Conservation (phyloP, 2,113 vertebrate species). For the Cyanistes caeruleus region DNA sequence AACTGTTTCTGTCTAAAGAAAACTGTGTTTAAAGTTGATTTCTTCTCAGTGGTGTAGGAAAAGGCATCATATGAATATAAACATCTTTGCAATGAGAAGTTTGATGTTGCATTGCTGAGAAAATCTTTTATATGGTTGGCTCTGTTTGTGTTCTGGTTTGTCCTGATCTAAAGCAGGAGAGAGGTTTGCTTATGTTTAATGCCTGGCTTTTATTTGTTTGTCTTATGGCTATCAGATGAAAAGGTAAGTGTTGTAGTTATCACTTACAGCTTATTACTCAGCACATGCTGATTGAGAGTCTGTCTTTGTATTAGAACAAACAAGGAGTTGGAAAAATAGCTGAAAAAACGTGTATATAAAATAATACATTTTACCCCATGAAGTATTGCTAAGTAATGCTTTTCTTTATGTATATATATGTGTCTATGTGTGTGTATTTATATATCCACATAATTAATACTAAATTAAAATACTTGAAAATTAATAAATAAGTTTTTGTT, state of each 20-base stretch:
- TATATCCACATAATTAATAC: neutral
- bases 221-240: constrained; percentile 27
- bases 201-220: constrained; percentile 32
- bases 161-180: neutral
- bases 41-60: neutral
- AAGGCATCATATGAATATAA: neutral
- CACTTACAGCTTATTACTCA: neutral
- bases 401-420: neutral
- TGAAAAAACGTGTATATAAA: neutral
- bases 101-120: neutral
- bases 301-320: neutral
- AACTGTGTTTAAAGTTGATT: neutral
- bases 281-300: neutral
- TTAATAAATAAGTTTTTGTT: neutral
- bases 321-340: neutral
- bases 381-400: neutral
- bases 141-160: neutral
- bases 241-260: neutral
- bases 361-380: neutral
- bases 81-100: neutral
- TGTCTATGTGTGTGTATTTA: neutral
- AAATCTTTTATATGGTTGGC: neutral
- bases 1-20: neutral
- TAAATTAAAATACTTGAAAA: neutral
- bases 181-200: constrained; percentile 29